Evolutionary conservation across 2,888 invertebrate genomes (phyloP), one percentile per base, ranked within the genome.

Genomic region (Himalopsyche anomala): DNA sequence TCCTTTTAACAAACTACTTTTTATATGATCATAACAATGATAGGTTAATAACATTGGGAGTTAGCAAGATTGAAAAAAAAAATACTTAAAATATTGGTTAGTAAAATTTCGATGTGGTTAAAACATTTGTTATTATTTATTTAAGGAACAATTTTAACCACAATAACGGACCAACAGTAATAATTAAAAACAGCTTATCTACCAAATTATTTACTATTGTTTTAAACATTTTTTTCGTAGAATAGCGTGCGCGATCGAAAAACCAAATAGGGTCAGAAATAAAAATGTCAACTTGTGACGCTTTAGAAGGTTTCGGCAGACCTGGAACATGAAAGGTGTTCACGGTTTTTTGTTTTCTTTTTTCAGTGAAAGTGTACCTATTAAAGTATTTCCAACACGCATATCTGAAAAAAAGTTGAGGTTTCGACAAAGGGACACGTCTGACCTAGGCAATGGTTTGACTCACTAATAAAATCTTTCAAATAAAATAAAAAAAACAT

Each of bases 301-400:
- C 28, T n/a, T 8, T 9, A 4, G 62, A 19, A 51, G 51, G 12
- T 51, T 51, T 51, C 51, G 15, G 15, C 19, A 8, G 62, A 28
- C 62, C 28, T 19, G 19, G 19, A n/a, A 62, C 62, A 62, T 28
- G 62, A 62, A 62, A 62, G 19, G 62, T 19, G 62, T 9, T 62
- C 62, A 19, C 62, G 62, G 51, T 19, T n/a, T n/a, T 55, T 62
- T 62, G 62, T 62, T 62, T 56, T 56, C 56, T n/a, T 56, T 56
- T 56, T 56, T 56, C 56, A 56, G 62, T 8, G 11, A 56, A 56
- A 19, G 56, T 62, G 28, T 62, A 11, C 62, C 19, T 19, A 2
- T 28, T 28, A 28, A 19, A 19, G 19, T 11, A 19, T 62, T 62
- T 62, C 62, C 19, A 62, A 62, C 62, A 62, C 62, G 62, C 62